phyloP scores from a whole-genome alignment of 2,888 invertebrate genomes.

The Malthinus flaveolus region DNA sequence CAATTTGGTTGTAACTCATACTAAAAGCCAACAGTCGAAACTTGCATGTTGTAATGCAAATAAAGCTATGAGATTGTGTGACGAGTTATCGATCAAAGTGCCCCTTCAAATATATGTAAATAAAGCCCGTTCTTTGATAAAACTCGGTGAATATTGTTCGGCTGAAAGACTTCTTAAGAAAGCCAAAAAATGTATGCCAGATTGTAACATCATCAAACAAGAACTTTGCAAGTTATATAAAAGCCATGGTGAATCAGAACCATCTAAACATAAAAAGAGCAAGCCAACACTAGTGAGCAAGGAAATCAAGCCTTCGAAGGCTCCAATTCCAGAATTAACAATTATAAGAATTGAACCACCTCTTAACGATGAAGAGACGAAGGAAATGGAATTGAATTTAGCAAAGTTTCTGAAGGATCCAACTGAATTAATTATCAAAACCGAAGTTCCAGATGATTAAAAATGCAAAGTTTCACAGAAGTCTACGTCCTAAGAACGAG shows the following conservation, averaged over 20 bases:
- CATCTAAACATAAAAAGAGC: too few species aligned
- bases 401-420: too few species aligned
- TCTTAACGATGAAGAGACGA: too few species aligned
- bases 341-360: too few species aligned
- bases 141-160: constrained; percentile 61
- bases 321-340: too few species aligned
- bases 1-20: constrained; percentile 74
- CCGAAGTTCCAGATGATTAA: too few species aligned
- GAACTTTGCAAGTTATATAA: constrained; percentile 59
- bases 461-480: too few species aligned
- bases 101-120: constrained; percentile 67
- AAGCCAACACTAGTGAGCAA: too few species aligned
- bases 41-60: constrained; percentile 69
- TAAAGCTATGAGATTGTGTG: constrained; percentile 58
- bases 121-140: constrained; percentile 68
- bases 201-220: constrained; percentile 55
- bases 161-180: constrained; percentile 62
- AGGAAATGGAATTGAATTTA: too few species aligned
- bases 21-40: constrained; percentile 63
- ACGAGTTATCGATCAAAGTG: constrained; percentile 58
- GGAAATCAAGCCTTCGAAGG: too few species aligned
- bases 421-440: too few species aligned
- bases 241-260: constrained; percentile 34
- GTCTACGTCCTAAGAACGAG: too few species aligned
- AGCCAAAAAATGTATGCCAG: constrained; percentile 60